phyloP scores from a whole-genome alignment of 2,113 vertebrate species.

The Uria aalge region DNA sequence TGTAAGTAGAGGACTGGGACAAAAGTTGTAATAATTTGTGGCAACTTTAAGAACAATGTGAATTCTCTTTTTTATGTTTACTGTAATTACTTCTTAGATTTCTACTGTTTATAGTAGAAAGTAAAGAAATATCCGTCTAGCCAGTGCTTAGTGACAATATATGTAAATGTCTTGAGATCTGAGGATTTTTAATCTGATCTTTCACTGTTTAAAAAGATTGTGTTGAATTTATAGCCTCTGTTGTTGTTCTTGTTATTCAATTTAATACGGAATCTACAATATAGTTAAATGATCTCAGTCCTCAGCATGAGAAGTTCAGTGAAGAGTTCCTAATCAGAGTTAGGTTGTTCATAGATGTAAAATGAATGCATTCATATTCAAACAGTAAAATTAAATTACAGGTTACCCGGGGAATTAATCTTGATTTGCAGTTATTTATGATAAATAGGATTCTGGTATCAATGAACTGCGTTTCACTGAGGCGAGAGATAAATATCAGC shows the following conservation, averaged over 20 bases:
- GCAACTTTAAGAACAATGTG: neutral
- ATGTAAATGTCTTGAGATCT: neutral
- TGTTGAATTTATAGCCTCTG: neutral
- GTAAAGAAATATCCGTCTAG: neutral
- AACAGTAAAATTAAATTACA: constrained; percentile 33
- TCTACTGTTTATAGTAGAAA: neutral
- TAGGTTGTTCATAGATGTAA: neutral
- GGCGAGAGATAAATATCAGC: neutral
- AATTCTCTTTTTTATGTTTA: neutral
- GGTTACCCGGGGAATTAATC: constrained; percentile 42
- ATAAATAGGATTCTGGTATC: constrained; percentile 11
- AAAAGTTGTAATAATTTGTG: neutral
- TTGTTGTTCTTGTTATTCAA: neutral
- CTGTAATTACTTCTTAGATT: neutral
- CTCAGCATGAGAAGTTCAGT: neutral
- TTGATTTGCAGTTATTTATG: constrained; percentile 47
- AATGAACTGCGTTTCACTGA: neutral
- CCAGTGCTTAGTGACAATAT: neutral
- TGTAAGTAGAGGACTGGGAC: neutral
- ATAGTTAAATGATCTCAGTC: neutral
- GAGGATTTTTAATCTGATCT: neutral
- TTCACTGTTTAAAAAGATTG: neutral
- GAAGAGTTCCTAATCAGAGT: neutral
- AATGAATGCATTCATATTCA: constrained; percentile 7
- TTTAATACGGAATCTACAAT: neutral